A percentile compares a stretch with the other conserved stretches of the same genome.
phyloP scores from a whole-genome alignment of 1,140 invertebrate species.

The Caerostris extrusa region DNA sequence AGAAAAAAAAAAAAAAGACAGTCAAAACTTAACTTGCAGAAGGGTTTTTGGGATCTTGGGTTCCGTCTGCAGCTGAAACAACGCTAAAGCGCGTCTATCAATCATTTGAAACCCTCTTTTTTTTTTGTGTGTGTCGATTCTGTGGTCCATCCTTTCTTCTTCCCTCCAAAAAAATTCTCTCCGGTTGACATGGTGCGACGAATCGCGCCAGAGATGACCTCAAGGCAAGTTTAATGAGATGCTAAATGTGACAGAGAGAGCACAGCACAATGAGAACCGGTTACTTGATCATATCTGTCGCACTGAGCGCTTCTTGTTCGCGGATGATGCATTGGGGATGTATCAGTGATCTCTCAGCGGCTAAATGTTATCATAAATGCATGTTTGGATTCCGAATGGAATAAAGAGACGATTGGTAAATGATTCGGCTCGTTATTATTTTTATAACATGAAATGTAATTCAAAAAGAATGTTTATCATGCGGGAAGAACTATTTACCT shows the following conservation, averaged over 20 bases:
- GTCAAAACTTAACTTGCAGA: slow-evolving; percentile 23
- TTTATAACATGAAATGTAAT: no score
- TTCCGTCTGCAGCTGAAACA: slow-evolving; percentile 71
- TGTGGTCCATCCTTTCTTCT: slow-evolving; percentile 35
- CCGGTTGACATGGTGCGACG: not conserved
- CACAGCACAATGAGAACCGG: not conserved
- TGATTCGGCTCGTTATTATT: not conserved
- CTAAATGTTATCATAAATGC: slow-evolving; percentile 27
- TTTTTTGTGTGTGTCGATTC: slow-evolving; percentile 3
- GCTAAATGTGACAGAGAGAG: slow-evolving; percentile 22
- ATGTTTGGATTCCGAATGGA: not conserved
- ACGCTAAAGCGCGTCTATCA: slow-evolving; percentile 58
- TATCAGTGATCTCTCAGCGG: slow-evolving; percentile 24
- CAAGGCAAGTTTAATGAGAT: not conserved
- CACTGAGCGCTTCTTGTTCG: slow-evolving; percentile 21
- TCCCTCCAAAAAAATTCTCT: not conserved
- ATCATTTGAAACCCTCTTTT: slow-evolving; percentile 47
- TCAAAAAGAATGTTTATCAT: no score
- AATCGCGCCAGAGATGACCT: slow-evolving; percentile 4
- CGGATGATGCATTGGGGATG: not conserved
- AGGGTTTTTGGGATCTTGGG: slow-evolving; percentile 27
- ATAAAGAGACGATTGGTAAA: not conserved
- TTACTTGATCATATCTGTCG: not conserved
- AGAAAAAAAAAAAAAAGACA: not conserved
- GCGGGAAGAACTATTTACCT: no score